Evolutionary conservation across 35 echinoderm and acorn worm genomes (phyloP).

Genomic region (Stichopus chloronotus): DNA sequence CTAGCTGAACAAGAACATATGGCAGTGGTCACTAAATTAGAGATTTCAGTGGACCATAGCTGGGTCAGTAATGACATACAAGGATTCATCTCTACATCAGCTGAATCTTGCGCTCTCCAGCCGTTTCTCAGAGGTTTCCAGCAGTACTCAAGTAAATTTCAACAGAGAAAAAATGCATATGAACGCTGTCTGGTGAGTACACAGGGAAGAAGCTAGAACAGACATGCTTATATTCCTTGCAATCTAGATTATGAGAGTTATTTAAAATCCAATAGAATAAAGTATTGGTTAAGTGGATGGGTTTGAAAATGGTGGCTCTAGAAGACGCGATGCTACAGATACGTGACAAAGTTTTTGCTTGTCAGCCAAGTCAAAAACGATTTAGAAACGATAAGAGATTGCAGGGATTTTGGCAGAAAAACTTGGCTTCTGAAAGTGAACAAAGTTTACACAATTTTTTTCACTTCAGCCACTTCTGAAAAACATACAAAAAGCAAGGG

Average conservation of each 20-base stretch:
- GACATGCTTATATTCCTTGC: background rate
- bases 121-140: conserved; percentile 60
- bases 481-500: no score
- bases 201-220: background rate
- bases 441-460: no score
- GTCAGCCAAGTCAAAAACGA: no score
- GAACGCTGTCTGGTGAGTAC: conserved; percentile 24
- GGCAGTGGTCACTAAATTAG: conserved; percentile 26
- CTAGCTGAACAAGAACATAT: conserved; percentile 37
- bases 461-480: no score
- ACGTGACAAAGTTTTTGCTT: no score
- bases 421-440: no score
- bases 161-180: conserved; percentile 5
- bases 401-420: no score
- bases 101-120: conserved; percentile 21
- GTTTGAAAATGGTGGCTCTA: no score
- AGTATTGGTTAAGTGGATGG: no score
- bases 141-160: conserved; percentile 26
- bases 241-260: background rate
- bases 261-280: background rate
- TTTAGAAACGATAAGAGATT: no score
- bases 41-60: conserved; percentile 19
- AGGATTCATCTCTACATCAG: background rate
- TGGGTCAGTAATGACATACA: conserved; percentile 35
- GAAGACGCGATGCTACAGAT: no score